These are phyloP conservation scores for Pyxicephalus adspersus DNA, from an alignment of 2,113 vertebrate genomes.

Conservation along the genomic window DNA sequence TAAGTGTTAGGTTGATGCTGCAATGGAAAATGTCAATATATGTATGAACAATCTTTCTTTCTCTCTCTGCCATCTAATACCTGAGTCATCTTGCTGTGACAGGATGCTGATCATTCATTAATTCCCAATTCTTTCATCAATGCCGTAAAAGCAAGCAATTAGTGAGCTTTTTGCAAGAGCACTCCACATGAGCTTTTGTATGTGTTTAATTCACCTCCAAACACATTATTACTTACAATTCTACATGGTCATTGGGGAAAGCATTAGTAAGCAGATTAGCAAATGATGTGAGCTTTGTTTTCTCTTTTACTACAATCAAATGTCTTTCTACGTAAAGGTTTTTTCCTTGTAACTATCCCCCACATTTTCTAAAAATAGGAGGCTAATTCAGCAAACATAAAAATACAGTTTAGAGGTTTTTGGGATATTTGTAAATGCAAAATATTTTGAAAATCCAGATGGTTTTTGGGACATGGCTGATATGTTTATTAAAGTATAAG, in stretches of 20 bases:
- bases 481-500: background rate
- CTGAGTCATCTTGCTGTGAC: slow-evolving; percentile 14
- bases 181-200: slow-evolving; percentile 23
- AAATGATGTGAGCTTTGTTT: slow-evolving; percentile 4
- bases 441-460: background rate
- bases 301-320: slow-evolving; percentile 36
- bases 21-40: background rate
- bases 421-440: background rate
- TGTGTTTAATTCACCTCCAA: slow-evolving; percentile 30
- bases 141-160: slow-evolving; percentile 34
- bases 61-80: background rate
- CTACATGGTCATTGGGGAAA: slow-evolving; percentile 2
- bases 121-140: background rate
- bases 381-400: slow-evolving; percentile 1
- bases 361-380: slow-evolving; percentile 24
- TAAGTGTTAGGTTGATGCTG: background rate
- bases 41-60: background rate
- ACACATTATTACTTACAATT: slow-evolving; percentile 22
- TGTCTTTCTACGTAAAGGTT: slow-evolving; percentile 5
- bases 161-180: background rate
- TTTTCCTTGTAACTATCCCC: slow-evolving; percentile 6
- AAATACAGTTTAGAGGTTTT: background rate
- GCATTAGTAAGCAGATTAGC: slow-evolving; percentile 34
- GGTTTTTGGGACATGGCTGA: background rate
- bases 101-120: slow-evolving; percentile 29